These are phyloP conservation scores for Semnopithecus entellus DNA, from an alignment of 2,113 vertebrate genomes.

Conservation along the genomic window DNA sequence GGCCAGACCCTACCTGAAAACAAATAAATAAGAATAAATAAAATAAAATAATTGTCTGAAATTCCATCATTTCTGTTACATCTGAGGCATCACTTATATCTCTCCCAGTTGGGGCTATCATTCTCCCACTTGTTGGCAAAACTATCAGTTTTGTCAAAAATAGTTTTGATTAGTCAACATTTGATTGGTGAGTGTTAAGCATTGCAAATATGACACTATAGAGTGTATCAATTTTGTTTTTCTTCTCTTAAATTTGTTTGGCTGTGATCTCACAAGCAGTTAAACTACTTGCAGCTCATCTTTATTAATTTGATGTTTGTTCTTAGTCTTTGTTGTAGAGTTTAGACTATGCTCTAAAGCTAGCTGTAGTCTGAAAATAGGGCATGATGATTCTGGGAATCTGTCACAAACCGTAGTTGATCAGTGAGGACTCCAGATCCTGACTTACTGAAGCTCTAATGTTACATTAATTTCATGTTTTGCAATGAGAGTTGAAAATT, in stretches of 20 bases:
- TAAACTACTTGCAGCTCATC: neutral
- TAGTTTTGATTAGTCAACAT: neutral
- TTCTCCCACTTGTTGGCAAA: neutral
- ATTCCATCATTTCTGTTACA: neutral
- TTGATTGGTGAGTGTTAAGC: neutral
- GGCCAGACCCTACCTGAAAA: too few relatives aligned
- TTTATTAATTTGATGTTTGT: neutral
- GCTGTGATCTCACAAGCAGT: neutral
- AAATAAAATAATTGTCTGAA: neutral
- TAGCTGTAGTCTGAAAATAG: neutral
- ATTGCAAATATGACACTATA: neutral
- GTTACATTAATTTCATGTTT: neutral
- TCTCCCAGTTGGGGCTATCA: neutral
- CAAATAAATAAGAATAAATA: too few relatives aligned
- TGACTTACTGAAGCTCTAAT: neutral
- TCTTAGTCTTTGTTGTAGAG: neutral
- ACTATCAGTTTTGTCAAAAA: neutral
- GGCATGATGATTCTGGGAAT: neutral
- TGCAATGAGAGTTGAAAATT: neutral
- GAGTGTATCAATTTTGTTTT: neutral
- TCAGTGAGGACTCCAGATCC: neutral
- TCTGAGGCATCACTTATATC: neutral
- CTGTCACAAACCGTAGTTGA: neutral
- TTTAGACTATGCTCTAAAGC: neutral
- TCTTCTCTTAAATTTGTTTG: neutral